Evolutionary conservation across 2,797 vertebrate species (phyloP).

Genomic region (Acanthurus leucopareius): DNA sequence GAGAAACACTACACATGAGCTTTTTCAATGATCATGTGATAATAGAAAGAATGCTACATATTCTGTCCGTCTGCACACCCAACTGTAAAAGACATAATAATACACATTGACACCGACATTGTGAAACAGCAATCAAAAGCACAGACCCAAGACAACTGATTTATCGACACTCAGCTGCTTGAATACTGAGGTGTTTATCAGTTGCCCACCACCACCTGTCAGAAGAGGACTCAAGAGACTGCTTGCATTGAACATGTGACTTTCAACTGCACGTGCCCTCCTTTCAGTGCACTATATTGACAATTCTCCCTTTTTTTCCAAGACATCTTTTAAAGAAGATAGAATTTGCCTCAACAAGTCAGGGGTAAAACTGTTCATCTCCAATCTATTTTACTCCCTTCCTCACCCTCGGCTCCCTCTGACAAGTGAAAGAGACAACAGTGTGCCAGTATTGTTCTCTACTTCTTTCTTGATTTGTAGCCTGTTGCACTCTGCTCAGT

Average conservation of each 20-base stretch:
- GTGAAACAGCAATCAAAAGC: constrained; percentile 1
- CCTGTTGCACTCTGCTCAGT: not conserved
- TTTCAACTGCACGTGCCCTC: not conserved
- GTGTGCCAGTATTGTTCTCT: not conserved
- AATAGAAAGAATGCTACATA: constrained; percentile 3
- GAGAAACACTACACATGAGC: not conserved
- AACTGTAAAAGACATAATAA: not conserved
- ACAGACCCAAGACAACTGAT: not conserved
- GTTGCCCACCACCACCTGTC: not conserved
- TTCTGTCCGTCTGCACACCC: not conserved
- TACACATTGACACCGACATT: not conserved
- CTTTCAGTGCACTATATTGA: constrained; percentile 6
- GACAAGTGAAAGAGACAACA: constrained; percentile 8
- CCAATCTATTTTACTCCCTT: constrained; percentile 17
- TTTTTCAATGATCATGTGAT: not conserved
- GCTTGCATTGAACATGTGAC: not conserved
- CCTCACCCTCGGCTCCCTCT: constrained; percentile 17
- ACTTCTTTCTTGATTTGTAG: constrained; percentile 14
- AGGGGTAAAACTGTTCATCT: constrained; percentile 23
- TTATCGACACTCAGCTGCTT: not conserved
- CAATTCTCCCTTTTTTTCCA: constrained; percentile 9
- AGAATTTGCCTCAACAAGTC: constrained; percentile 22
- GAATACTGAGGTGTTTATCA: constrained; percentile 5
- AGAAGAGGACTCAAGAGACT: not conserved
- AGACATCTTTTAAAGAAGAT: constrained; percentile 4